Evolutionary conservation across 2,113 vertebrate genomes (phyloP), one percentile per base, ranked within the genome.

Genomic region (Trachemys scripta): DNA sequence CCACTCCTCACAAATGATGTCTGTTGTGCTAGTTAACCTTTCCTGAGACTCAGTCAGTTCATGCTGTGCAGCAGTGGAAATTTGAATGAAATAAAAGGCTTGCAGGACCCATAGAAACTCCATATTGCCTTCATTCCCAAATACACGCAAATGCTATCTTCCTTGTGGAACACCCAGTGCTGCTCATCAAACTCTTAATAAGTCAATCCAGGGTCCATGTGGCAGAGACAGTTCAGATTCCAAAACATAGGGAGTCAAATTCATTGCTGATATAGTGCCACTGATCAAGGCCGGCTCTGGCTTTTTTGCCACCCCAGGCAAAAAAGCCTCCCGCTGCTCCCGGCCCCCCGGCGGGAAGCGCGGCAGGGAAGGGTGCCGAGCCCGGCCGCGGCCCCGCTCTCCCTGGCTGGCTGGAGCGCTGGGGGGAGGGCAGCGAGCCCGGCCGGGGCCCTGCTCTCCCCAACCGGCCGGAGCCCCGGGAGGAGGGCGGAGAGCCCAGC

Each of bases 1-100:
- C 99, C 99, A 99, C 99, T 99, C 98, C 4, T 97, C 98, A 99
- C 99, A 99, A 99, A 99, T 98, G 99, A 98, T 98, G 98, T 96
- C 98, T 99, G 99, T 98, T 99, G 98, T 98, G 98, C 98, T 98
- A 98, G 98, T 99, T 99, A 99, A 99, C 99, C 99, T 99, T 98
- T 98, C 98, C 97, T 95, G 87, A 98, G 98, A 96, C 97, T 80
- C 97, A 98, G 98, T 98, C 98, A 98, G 98, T 96, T 97, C 99
- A 98, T 56, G 98, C 99, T 98, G 99, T 98, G 99, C 96, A 97
- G 98, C 98, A 98, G 98, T 75, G 38, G 96, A 96, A 91, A 95
- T 93, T 98, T 97, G 96, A 97, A 97, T 96, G 93, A 98, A 98
- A 98, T 97, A 96, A 98, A 98, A 98, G 98, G 97, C 98, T 98